Conservation (phyloP, 2,113 vertebrate species). For the Phylloscopus trochiloides region DNA sequence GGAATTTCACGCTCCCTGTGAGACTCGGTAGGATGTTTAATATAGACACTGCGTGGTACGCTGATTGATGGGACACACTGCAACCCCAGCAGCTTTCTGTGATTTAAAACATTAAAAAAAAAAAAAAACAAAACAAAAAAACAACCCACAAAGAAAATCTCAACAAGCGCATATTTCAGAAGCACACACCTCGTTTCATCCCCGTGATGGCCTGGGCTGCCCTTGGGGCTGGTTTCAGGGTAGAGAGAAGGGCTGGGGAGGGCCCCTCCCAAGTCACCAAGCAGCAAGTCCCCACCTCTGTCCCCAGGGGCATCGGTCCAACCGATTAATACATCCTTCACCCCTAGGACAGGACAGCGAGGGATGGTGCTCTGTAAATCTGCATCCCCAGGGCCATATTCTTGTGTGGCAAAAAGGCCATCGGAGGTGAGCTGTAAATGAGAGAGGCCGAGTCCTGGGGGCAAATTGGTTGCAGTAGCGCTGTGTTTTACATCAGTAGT, state of each 20-base stretch:
- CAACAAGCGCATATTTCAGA: neutral
- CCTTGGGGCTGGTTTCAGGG: neutral
- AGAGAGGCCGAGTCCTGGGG: neutral
- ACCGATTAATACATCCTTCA: neutral
- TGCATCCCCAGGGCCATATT: neutral
- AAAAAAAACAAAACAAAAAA: no score
- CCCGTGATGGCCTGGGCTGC: fast-evolving
- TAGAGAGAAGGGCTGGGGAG: neutral
- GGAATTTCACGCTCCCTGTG: neutral
- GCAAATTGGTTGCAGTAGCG: neutral
- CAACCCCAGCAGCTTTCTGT: neutral
- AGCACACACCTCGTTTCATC: fast-evolving
- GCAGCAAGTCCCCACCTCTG: neutral
- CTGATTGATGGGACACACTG: constrained; percentile 5
- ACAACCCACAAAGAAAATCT: fast-evolving
- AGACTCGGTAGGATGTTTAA: neutral
- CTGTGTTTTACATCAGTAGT: neutral
- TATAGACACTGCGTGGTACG: neutral
- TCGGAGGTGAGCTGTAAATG: neutral
- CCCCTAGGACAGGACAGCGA: neutral
- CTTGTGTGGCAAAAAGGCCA: neutral
- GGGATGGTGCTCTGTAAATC: neutral
- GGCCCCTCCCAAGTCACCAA: neutral
- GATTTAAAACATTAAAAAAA: neutral
- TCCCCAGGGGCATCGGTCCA: neutral